These are phyloP conservation scores for Albula glossodonta DNA, from an alignment of 2,113 vertebrate genomes.

Conservation along the genomic window DNA sequence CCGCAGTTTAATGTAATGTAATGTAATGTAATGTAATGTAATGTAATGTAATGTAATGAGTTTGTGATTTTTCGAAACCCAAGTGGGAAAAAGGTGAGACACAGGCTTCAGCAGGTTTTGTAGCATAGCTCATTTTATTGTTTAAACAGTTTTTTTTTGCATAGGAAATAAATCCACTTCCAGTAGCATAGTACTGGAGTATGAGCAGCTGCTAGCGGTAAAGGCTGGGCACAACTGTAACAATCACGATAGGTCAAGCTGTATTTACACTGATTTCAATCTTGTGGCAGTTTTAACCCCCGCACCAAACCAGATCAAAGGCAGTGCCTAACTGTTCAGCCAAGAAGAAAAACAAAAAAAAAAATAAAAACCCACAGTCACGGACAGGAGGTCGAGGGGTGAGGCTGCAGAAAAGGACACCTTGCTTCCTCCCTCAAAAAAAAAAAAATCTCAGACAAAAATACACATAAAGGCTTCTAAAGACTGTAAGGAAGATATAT, in stretches of 20 bases:
- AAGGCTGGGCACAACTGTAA: constrained; percentile 99
- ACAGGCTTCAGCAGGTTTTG: constrained; percentile 63
- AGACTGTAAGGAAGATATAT: constrained; percentile 72
- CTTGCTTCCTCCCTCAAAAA: constrained; percentile 55
- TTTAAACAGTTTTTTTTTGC: constrained; percentile 98
- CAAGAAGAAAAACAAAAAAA: constrained; percentile 6
- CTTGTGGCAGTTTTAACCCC: constrained; percentile 98
- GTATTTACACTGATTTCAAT: constrained; percentile 99
- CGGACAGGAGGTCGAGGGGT: background rate
- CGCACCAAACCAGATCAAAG: constrained; percentile 72
- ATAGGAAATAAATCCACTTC: constrained; percentile 99
- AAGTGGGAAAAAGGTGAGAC: constrained; percentile 5
- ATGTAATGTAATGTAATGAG: too few species aligned
- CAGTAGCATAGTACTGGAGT: constrained; percentile 99
- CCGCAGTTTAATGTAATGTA: too few species aligned
- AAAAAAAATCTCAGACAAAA: constrained; percentile 61
- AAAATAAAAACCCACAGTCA: constrained; percentile 51
- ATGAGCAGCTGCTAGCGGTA: constrained; percentile 99
- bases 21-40: too few species aligned
- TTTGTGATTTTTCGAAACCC: too few species aligned
- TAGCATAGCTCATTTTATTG: constrained; percentile 99
- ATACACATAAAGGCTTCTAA: constrained; percentile 53
- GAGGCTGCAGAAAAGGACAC: constrained; percentile 65
- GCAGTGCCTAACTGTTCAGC: constrained; percentile 62
- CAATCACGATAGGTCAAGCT: constrained; percentile 99